Percentiles rank a stretch among this genome's conserved stretches.
Evolutionary conservation across 2,113 vertebrate species (phyloP).

Genomic region (Notarius quadriscutis): DNA sequence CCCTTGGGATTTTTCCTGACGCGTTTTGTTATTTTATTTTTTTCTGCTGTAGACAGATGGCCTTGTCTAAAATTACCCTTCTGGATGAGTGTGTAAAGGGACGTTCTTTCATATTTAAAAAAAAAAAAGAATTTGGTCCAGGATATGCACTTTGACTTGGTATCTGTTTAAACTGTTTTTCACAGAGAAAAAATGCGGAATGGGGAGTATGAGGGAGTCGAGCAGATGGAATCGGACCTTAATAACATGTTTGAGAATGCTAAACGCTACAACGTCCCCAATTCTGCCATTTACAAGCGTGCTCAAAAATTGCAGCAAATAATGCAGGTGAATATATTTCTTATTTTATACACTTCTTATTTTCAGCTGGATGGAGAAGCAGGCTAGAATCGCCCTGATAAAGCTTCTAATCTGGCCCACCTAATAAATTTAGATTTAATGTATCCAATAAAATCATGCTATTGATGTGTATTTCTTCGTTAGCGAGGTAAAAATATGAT

Average conservation of each 20-base stretch:
- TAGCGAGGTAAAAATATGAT: neutral
- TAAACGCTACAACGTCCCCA: constrained; percentile 96
- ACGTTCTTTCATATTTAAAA: no score
- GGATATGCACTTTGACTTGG: neutral
- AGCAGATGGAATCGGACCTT: constrained; percentile 91
- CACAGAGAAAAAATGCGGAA: constrained; percentile 91
- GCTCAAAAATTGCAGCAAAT: constrained; percentile 94
- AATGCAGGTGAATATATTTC: constrained; percentile 81
- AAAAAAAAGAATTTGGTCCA: no score
- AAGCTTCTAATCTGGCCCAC: neutral
- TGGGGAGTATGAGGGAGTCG: constrained; percentile 89
- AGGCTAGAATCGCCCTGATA: neutral
- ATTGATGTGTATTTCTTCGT: neutral
- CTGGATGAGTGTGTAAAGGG: no score
- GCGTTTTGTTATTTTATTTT: no score
- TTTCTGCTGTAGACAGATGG: no score
- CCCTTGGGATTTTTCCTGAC: no score
- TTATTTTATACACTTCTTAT: neutral
- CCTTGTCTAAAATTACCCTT: no score
- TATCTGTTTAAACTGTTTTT: neutral
- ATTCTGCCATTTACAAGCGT: constrained; percentile 95
- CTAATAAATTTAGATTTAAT: neutral
- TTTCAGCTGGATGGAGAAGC: neutral
- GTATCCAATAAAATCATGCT: neutral
- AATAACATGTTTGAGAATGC: constrained; percentile 98